A percentile compares a stretch with the other conserved stretches of the same genome.
phyloP scores from a whole-genome alignment of 2,113 vertebrate species.

The Pluvianellus socialis region DNA sequence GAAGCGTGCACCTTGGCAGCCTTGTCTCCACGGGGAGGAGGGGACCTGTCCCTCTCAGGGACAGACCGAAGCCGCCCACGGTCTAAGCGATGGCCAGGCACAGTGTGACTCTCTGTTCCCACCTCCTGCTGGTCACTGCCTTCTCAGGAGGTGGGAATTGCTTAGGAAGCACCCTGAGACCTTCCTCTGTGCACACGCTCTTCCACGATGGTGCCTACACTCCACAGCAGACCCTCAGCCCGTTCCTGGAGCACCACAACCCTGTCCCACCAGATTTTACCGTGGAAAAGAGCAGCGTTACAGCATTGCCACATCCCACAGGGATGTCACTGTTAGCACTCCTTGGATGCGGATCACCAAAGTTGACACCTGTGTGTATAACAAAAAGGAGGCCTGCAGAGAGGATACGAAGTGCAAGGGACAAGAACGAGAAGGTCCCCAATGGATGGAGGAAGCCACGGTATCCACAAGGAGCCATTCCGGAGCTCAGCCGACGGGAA shows the following conservation, averaged over 20 bases:
- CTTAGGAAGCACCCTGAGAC: neutral
- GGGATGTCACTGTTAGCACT: neutral
- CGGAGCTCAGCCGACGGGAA: neutral
- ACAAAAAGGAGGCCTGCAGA: neutral
- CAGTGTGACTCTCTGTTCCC: neutral
- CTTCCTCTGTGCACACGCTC: neutral
- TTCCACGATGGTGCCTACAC: neutral
- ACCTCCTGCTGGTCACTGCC: neutral
- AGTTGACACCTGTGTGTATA: neutral
- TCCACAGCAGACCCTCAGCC: neutral
- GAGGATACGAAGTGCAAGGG: neutral
- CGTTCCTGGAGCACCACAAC: neutral
- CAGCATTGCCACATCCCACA: neutral
- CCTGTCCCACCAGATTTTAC: neutral
- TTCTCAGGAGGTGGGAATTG: neutral
- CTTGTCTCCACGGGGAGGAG: neutral
- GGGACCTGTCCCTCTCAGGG: neutral
- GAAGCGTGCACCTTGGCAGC: neutral
- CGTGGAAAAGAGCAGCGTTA: neutral
- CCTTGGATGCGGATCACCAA: neutral
- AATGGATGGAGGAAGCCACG: rapidly evolving
- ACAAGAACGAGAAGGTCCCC: neutral
- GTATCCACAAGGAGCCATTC: neutral
- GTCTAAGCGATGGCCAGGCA: neutral
- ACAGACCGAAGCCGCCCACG: rapidly evolving